Conservation (phyloP, 2,113 vertebrate species). For the Neogobius melanostomus region DNA sequence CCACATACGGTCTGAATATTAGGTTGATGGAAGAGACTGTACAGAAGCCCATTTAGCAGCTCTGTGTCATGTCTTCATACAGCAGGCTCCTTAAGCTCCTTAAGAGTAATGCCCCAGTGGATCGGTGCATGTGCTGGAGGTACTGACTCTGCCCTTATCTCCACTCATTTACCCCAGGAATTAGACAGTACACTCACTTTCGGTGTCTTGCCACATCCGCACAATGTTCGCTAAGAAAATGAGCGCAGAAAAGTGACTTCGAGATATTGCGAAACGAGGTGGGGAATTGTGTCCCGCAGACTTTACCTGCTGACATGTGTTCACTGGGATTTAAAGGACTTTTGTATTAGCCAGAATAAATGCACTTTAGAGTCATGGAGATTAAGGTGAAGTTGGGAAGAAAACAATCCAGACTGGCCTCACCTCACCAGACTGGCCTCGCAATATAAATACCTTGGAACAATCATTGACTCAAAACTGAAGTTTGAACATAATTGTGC, state of each 20-base stretch:
- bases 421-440: too few species aligned
- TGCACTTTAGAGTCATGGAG: slow-evolving; percentile 50
- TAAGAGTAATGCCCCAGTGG: slow-evolving; percentile 77
- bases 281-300: slow-evolving; percentile 36
- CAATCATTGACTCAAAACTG: too few species aligned
- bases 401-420: slow-evolving; percentile 47
- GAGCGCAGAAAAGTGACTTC: slow-evolving; percentile 51
- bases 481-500: too few species aligned
- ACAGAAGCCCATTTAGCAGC: slow-evolving; percentile 74
- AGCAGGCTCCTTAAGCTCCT: slow-evolving; percentile 81
- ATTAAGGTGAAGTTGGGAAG: slow-evolving; percentile 51
- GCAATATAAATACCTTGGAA: too few species aligned
- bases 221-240: slow-evolving; percentile 60
- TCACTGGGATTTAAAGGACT: slow-evolving; percentile 49
- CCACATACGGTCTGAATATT: slow-evolving; percentile 64
- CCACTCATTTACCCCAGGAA: slow-evolving; percentile 76
- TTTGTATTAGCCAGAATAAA: slow-evolving; percentile 61
- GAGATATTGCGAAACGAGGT: slow-evolving; percentile 45
- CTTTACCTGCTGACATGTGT: slow-evolving; percentile 40
- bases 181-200: slow-evolving; percentile 56
- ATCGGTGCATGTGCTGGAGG: slow-evolving; percentile 73
- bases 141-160: slow-evolving; percentile 76
- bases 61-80: slow-evolving; percentile 78
- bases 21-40: slow-evolving; percentile 76
- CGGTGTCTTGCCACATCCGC: slow-evolving; percentile 59